Evolutionary conservation across 2,797 vertebrate species (phyloP).

Genomic region (Mallotus villosus): DNA sequence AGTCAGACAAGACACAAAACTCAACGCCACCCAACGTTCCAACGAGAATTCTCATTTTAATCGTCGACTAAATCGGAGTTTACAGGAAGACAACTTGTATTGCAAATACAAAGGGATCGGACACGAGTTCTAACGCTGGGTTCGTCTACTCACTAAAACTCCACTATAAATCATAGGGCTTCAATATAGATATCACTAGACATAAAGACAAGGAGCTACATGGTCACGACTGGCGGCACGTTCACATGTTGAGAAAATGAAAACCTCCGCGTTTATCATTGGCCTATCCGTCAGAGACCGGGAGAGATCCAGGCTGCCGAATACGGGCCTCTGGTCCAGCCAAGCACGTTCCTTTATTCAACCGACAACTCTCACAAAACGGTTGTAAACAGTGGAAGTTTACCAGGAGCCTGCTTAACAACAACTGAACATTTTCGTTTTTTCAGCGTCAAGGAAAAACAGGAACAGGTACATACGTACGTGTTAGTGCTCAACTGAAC

Average conservation of each 20-base stretch:
- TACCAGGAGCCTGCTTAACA: too few species aligned
- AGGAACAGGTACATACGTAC: neutral
- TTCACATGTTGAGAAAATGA: constrained; percentile 44
- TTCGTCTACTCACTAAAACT: constrained; percentile 67
- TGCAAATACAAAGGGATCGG: constrained; percentile 70
- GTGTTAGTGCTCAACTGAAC: neutral
- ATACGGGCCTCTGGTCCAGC: neutral
- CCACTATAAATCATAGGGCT: constrained; percentile 52
- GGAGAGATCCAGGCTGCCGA: neutral
- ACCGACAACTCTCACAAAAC: too few species aligned
- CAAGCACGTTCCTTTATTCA: neutral
- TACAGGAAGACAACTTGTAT: constrained; percentile 82
- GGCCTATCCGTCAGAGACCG: neutral
- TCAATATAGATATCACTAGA: constrained; percentile 48
- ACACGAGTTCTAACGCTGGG: constrained; percentile 62
- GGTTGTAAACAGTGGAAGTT: too few species aligned
- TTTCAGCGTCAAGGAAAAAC: too few species aligned
- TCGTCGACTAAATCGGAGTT: constrained; percentile 70
- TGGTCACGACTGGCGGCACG: constrained; percentile 48
- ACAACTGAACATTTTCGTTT: too few species aligned
- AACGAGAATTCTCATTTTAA: constrained; percentile 67
- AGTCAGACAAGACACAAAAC: constrained; percentile 16
- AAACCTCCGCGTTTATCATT: constrained; percentile 29
- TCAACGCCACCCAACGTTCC: constrained; percentile 18
- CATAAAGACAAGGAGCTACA: constrained; percentile 55